Evolutionary conservation across 2,888 invertebrate species (phyloP).

Genomic region (Aleiodes testaceus): DNA sequence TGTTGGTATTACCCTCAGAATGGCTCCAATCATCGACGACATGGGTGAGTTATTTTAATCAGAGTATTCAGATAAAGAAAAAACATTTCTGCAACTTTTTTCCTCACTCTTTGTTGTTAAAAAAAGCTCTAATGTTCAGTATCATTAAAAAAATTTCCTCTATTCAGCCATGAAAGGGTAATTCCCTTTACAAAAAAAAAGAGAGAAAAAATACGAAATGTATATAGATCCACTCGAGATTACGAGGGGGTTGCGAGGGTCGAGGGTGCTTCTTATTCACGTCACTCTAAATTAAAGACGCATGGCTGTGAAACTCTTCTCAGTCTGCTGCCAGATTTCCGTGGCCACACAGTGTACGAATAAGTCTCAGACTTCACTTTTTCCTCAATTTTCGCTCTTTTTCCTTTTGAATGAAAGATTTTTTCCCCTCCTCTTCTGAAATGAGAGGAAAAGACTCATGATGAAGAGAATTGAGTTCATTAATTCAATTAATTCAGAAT

Average conservation of each 20-base stretch:
- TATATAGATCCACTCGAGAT: slow-evolving; percentile 16
- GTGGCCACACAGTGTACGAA: slow-evolving; percentile 48
- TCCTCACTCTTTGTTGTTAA: no score
- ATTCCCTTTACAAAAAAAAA: slow-evolving; percentile 1
- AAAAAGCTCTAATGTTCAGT: neutral
- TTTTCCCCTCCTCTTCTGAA: neutral
- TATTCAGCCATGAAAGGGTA: neutral
- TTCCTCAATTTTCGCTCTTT: neutral
- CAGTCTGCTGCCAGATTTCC: slow-evolving; percentile 69
- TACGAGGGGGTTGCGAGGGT: slow-evolving; percentile 61
- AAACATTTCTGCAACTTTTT: no score
- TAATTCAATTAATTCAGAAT: no score
- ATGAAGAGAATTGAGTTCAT: no score
- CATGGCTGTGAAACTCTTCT: slow-evolving; percentile 65
- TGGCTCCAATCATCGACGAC: slow-evolving; percentile 96
- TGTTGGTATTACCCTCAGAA: slow-evolving; percentile 91
- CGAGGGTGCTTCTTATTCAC: slow-evolving; percentile 65
- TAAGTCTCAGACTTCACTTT: slow-evolving; percentile 11
- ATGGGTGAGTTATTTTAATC: slow-evolving; percentile 81
- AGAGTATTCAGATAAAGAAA: no score
- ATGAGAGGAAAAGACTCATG: no score
- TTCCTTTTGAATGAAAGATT: neutral
- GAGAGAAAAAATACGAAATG: neutral
- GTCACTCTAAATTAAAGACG: slow-evolving; percentile 70
- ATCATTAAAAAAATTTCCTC: slow-evolving; percentile 1